Conservation (phyloP, 2,888 invertebrate species). For the Xanthostigma xanthostigma region DNA sequence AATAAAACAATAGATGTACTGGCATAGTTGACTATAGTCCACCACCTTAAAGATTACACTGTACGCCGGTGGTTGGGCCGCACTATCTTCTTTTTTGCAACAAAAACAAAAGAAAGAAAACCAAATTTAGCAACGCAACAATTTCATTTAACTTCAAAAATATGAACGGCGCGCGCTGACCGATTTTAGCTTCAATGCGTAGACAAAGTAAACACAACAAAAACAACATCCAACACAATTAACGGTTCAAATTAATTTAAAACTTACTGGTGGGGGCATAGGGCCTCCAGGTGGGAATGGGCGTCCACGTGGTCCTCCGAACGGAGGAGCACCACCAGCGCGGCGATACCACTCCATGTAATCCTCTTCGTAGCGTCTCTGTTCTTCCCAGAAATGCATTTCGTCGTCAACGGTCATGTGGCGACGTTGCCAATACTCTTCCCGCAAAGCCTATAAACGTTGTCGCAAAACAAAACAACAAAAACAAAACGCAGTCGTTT, state of each 20-base stretch:
- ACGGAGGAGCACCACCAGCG: constrained; percentile 41
- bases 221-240: no score
- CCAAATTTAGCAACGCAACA: no score
- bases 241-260: not conserved
- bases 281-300: constrained; percentile 27
- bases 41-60: no score
- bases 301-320: constrained; percentile 28
- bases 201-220: no score
- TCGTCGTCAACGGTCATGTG: constrained; percentile 55
- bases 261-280: constrained; percentile 29
- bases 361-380: constrained; percentile 58
- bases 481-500: not conserved
- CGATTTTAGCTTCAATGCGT: no score
- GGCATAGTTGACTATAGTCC: no score
- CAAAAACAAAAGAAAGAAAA: no score
- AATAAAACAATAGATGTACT: no score
- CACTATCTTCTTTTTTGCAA: no score
- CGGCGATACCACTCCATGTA: constrained; percentile 58
- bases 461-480: not conserved
- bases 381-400: constrained; percentile 82
- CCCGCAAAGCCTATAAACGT: constrained; percentile 37
- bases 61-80: no score
- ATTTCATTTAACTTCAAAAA: no score
- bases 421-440: constrained; percentile 50
- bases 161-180: no score